Percentiles rank a stretch among this genome's conserved stretches.
These are phyloP conservation scores for Oligia strigilis DNA, from an alignment of 2,888 invertebrate species.

Conservation along the genomic window DNA sequence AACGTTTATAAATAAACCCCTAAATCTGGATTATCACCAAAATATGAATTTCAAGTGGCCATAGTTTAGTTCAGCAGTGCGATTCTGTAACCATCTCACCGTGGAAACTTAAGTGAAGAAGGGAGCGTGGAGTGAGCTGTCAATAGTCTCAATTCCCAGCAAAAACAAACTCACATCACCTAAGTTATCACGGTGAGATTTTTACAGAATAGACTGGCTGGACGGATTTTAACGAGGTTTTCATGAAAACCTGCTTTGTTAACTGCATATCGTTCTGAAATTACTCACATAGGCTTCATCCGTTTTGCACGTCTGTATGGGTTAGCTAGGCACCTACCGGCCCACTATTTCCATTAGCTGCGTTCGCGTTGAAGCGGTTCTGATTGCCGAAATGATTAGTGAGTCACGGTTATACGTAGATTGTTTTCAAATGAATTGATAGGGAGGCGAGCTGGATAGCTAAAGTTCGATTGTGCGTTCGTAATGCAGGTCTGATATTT, in stretches of 20 bases:
- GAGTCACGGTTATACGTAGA: slow-evolving; percentile 33
- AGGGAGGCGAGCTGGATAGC: slow-evolving; percentile 14
- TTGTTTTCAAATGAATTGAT: slow-evolving; percentile 52
- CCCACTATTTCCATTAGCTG: slow-evolving; percentile 55
- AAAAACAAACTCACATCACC: too few relatives aligned
- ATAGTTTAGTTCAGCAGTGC: background rate
- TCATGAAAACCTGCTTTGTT: slow-evolving; percentile 3
- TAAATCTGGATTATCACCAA: background rate
- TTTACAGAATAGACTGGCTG: too few relatives aligned
- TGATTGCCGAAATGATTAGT: slow-evolving; percentile 62
- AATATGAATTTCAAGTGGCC: background rate
- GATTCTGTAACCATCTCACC: too few relatives aligned
- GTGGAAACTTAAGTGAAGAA: too few relatives aligned
- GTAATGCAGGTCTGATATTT: slow-evolving; percentile 6
- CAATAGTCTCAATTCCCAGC: too few relatives aligned
- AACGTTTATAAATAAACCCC: background rate
- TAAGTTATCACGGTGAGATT: too few relatives aligned
- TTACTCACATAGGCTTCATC: slow-evolving; percentile 24
- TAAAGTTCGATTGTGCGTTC: slow-evolving; percentile 16
- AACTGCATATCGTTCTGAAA: slow-evolving; percentile 12
- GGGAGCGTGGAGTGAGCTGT: too few relatives aligned
- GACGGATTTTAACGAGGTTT: background rate
- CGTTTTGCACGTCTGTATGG: slow-evolving; percentile 6
- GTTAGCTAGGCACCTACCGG: slow-evolving; percentile 15
- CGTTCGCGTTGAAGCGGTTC: slow-evolving; percentile 53